Percentiles rank a stretch among this genome's conserved stretches.
These are phyloP conservation scores for Lacerta bilineata DNA, from an alignment of 2,797 vertebrate genomes.

Conservation along the genomic window DNA sequence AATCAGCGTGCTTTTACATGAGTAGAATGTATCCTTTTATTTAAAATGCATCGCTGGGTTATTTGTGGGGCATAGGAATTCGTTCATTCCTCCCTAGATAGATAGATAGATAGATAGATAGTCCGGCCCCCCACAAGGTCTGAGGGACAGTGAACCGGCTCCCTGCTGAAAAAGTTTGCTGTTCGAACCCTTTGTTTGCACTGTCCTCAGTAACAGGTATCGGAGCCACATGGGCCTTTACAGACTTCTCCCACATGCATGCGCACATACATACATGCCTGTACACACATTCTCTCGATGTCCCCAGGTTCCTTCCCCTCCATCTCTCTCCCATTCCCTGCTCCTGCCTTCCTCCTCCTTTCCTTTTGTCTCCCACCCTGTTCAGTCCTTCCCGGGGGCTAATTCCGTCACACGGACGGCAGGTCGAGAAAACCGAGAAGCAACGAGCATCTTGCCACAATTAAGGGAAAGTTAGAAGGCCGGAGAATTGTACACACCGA, in stretches of 20 bases:
- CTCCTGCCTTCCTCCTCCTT: constrained; percentile 42
- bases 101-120: too few species aligned
- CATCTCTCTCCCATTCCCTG: constrained; percentile 39
- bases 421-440: constrained; percentile 63
- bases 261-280: background rate
- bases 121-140: too few species aligned
- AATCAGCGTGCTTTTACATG: too few species aligned
- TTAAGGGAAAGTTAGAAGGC: constrained; percentile 57
- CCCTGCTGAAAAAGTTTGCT: too few species aligned
- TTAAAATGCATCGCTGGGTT: too few species aligned
- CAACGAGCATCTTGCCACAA: constrained; percentile 60
- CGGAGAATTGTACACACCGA: constrained; percentile 42
- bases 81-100: too few species aligned
- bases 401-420: constrained; percentile 55
- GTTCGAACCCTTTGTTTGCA: background rate
- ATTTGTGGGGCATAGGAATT: too few species aligned
- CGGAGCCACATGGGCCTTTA: constrained; percentile 45
- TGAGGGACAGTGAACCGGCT: too few species aligned
- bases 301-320: constrained; percentile 23
- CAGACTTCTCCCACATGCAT: accelerated
- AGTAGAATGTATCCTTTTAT: too few species aligned
- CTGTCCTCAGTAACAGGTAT: constrained; percentile 20
- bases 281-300: constrained; percentile 1
- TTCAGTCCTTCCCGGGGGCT: constrained; percentile 65
- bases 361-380: constrained; percentile 48